These are phyloP conservation scores for Aptenodytes patagonicus DNA, from an alignment of 2,113 vertebrate species.

Conservation along the genomic window DNA sequence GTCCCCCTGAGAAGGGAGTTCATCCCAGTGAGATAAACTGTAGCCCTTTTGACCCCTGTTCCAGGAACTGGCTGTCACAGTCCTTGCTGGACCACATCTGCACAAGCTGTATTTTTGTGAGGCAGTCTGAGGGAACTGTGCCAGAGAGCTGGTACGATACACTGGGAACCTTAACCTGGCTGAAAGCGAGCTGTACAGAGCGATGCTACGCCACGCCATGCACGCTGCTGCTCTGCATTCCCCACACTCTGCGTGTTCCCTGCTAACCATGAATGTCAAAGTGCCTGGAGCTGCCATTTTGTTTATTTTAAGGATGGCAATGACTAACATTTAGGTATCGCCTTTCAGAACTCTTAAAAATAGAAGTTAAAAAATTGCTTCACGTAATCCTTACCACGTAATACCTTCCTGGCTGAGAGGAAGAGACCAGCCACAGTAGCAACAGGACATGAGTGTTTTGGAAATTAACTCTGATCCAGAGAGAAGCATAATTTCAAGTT, in stretches of 20 bases:
- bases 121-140: neutral
- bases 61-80: neutral
- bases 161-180: neutral
- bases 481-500: neutral
- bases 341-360: constrained; percentile 29
- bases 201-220: rapidly evolving
- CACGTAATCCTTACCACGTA: neutral
- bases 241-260: neutral
- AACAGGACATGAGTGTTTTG: neutral
- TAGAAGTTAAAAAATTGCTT: neutral
- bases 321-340: neutral
- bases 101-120: neutral
- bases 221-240: neutral
- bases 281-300: neutral
- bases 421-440: neutral
- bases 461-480: neutral
- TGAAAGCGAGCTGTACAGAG: neutral
- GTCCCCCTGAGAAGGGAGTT: neutral
- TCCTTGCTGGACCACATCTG: neutral
- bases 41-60: neutral
- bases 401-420: neutral
- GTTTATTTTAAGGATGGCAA: neutral
- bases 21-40: neutral
- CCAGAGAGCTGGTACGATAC: neutral
- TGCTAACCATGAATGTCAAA: neutral